A percentile compares a stretch with the other conserved stretches of the same genome.
These are phyloP conservation scores for Cydia strobilella DNA, from an alignment of 1,140 invertebrate genomes.

Conservation along the genomic window DNA sequence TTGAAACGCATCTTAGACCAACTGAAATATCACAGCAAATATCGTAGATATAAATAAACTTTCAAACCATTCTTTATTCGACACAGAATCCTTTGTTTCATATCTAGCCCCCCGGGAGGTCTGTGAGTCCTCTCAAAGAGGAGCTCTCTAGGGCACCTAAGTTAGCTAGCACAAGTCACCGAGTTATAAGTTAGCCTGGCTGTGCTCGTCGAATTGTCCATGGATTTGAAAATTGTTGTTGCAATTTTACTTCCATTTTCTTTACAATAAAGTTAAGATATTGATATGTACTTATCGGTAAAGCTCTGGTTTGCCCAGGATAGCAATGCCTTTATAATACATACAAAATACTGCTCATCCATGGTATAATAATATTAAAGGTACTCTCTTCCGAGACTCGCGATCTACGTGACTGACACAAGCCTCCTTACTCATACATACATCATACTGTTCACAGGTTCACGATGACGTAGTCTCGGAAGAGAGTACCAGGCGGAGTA, in stretches of 20 bases:
- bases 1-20: not conserved
- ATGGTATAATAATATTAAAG: too few species aligned
- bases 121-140: slow-evolving; percentile 20
- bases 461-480: too few species aligned
- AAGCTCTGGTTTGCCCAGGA: too few species aligned
- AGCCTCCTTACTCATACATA: too few species aligned
- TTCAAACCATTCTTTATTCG: slow-evolving; percentile 6
- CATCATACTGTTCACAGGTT: too few species aligned
- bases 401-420: too few species aligned
- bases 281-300: too few species aligned
- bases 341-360: too few species aligned
- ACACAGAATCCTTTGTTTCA: slow-evolving; percentile 1
- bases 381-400: too few species aligned
- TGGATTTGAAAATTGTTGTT: not conserved
- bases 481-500: too few species aligned
- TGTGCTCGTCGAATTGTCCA: not conserved
- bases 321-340: too few species aligned
- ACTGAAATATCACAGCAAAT: not conserved
- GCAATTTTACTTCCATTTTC: not conserved
- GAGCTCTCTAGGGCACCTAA: not conserved
- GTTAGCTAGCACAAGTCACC: not conserved
- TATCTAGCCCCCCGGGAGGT: slow-evolving; percentile 4
- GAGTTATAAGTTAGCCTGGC: slow-evolving; percentile 6
- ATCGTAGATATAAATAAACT: not conserved
- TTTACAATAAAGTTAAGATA: not conserved